These are phyloP conservation scores for Odontothrips loti DNA, from an alignment of 2,888 invertebrate species.

Conservation along the genomic window DNA sequence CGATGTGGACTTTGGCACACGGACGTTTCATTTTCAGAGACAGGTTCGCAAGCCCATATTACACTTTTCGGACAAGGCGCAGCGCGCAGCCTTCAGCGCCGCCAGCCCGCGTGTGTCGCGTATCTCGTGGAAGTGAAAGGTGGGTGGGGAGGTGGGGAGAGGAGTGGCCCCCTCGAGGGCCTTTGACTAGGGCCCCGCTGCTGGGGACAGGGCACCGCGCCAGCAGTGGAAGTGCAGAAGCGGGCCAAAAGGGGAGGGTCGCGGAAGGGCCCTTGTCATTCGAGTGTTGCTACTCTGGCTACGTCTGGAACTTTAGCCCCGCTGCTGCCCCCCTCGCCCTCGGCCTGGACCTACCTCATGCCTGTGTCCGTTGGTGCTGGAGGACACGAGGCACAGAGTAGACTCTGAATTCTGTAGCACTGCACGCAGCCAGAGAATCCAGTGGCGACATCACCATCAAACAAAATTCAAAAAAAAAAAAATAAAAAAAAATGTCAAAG, in stretches of 20 bases:
- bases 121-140: neutral
- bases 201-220: no score
- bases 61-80: neutral
- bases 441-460: no score
- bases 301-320: neutral
- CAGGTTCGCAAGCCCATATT: no score
- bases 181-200: neutral
- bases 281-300: slow-evolving; percentile 17
- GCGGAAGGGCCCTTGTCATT: neutral
- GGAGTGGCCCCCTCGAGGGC: neutral
- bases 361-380: no score
- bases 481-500: neutral
- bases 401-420: no score
- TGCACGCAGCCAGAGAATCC: no score
- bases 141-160: neutral
- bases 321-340: neutral
- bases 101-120: neutral
- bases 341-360: no score
- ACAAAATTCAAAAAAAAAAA: no score
- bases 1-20: no score
- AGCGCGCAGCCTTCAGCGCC: neutral
- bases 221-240: neutral
- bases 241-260: neutral
- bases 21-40: no score
- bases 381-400: no score